Conservation (phyloP, 2,888 invertebrate species). For the Cantharis nigra region DNA sequence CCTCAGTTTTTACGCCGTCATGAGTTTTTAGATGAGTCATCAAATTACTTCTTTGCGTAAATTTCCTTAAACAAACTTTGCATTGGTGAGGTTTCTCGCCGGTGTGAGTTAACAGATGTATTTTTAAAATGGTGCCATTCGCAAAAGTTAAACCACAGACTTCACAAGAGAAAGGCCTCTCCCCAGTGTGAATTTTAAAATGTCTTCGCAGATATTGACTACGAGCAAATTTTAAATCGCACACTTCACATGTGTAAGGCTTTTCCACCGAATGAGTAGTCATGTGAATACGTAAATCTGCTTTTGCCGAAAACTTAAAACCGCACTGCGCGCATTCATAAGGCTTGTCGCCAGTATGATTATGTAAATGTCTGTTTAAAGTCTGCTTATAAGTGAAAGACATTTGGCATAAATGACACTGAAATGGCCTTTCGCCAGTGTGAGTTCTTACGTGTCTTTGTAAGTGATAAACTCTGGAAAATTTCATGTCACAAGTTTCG, state of each 20-base stretch:
- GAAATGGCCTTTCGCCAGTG: not conserved
- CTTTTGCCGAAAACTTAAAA: not conserved
- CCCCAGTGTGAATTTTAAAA: not conserved
- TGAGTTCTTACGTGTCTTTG: not conserved
- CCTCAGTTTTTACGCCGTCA: not conserved
- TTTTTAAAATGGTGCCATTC: not conserved
- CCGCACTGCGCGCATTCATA: not conserved
- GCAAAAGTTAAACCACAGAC: not conserved
- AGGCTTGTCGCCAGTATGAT: not conserved
- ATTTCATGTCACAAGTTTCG: not conserved
- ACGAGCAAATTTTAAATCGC: not conserved
- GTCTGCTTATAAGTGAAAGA: not conserved
- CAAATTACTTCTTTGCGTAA: not conserved
- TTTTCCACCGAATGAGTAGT: not conserved
- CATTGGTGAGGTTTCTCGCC: not conserved
- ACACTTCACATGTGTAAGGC: not conserved
- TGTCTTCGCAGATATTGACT: not conserved
- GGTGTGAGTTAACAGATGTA: not conserved
- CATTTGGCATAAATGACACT: not conserved
- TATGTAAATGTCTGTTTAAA: not conserved
- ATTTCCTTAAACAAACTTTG: not conserved
- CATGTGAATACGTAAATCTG: not conserved
- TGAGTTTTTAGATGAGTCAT: not conserved
- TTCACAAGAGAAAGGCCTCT: not conserved
- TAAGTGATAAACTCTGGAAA: not conserved